phyloP scores from a whole-genome alignment of 1,140 invertebrate genomes.

The Coenobita brevimanus region DNA sequence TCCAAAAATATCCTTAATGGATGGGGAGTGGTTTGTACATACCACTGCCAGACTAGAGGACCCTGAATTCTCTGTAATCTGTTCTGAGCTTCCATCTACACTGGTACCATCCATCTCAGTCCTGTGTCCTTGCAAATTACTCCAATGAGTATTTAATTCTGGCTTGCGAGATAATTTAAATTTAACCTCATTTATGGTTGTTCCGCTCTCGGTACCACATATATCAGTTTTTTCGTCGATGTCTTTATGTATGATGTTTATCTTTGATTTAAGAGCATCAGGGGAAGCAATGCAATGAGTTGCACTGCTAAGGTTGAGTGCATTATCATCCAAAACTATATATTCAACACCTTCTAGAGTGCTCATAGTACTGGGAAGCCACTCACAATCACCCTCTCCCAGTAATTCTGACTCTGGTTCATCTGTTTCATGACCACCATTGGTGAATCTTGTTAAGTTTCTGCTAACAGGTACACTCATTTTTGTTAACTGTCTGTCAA shows the following conservation, averaged over 20 bases:
- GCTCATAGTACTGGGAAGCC: conserved; percentile 48
- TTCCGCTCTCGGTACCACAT: not conserved
- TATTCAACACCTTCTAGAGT: conserved; percentile 48
- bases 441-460: too few species aligned
- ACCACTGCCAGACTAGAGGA: conserved; percentile 39
- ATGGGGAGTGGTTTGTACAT: conserved; percentile 51
- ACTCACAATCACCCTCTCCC: conserved; percentile 33
- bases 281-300: too few species aligned
- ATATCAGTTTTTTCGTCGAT: conserved; percentile 48
- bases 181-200: not conserved
- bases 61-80: not conserved
- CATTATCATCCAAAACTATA: too few species aligned
- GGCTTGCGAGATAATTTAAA: not conserved
- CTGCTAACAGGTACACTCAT: too few species aligned
- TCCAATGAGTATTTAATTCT: not conserved
- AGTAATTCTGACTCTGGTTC: too few species aligned
- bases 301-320: too few species aligned
- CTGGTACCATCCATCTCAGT: not conserved
- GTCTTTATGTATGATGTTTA: conserved; percentile 30
- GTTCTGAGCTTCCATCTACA: not conserved
- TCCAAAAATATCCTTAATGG: conserved; percentile 56
- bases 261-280: conserved; percentile 21
- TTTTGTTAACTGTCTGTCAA: too few species aligned
- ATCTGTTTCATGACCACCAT: too few species aligned
- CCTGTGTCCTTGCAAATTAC: too few species aligned